These are phyloP conservation scores for Sisyra terminalis DNA, from an alignment of 2,888 invertebrate genomes.

Conservation along the genomic window DNA sequence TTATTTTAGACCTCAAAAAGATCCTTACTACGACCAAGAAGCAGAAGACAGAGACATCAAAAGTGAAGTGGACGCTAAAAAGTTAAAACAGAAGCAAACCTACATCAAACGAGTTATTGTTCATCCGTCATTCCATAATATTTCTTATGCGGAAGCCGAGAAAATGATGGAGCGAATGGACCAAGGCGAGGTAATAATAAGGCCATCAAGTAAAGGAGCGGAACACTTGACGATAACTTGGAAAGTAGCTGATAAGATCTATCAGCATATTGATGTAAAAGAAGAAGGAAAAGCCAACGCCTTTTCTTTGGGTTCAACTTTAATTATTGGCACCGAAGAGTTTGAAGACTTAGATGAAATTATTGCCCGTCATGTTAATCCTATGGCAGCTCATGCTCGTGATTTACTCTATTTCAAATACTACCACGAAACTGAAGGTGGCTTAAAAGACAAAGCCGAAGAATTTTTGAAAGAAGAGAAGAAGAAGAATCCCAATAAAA, in stretches of 20 bases:
- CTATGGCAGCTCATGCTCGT: conserved; percentile 86
- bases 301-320: conserved; percentile 76
- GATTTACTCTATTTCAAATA: conserved; percentile 88
- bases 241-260: conserved; percentile 91
- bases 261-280: conserved; percentile 89
- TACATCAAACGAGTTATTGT: conserved; percentile 94
- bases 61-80: conserved; percentile 65
- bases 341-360: conserved; percentile 99
- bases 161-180: conserved; percentile 83
- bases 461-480: conserved; percentile 80
- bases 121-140: conserved; percentile 94
- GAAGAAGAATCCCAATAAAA: conserved; percentile 69
- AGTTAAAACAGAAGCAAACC: conserved; percentile 64
- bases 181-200: conserved; percentile 89
- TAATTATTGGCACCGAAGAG: conserved; percentile 82
- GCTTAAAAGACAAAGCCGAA: conserved; percentile 74
- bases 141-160: conserved; percentile 83
- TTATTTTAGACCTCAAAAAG: conserved; percentile 70
- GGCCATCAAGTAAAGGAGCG: conserved; percentile 93
- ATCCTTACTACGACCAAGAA: conserved; percentile 81
- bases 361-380: conserved; percentile 88
- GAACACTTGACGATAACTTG: conserved; percentile 96
- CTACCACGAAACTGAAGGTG: conserved; percentile 60
- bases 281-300: conserved; percentile 95
- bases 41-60: conserved; percentile 64